Evolutionary conservation across 2,888 invertebrate genomes (phyloP).

Genomic region (Drosophila merina): DNA sequence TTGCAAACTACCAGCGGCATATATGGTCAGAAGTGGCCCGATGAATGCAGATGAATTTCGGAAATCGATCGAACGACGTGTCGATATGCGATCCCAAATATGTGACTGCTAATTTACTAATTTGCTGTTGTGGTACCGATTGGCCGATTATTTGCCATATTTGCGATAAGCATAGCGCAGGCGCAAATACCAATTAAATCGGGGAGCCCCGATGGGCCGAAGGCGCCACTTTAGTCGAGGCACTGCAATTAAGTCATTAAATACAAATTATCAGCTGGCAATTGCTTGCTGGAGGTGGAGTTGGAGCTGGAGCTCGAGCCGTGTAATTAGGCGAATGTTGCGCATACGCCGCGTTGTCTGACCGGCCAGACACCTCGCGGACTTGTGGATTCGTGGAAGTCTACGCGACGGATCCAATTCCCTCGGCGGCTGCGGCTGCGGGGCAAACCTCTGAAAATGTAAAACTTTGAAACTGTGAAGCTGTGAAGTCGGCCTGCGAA

Average conservation of each 20-base stretch:
- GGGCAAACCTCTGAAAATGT: not conserved
- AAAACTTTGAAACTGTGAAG: not conserved
- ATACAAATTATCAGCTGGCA: constrained; percentile 67
- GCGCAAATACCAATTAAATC: constrained; percentile 40
- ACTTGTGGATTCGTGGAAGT: not conserved
- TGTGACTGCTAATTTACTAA: constrained; percentile 49
- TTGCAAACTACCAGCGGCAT: constrained; percentile 26
- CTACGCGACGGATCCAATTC: not conserved
- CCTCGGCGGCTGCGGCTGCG: not conserved
- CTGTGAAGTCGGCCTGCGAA: constrained; percentile 9
- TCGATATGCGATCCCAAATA: constrained; percentile 18
- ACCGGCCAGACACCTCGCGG: constrained; percentile 20
- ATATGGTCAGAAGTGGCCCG: constrained; percentile 34
- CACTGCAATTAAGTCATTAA: constrained; percentile 74
- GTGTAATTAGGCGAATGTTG: constrained; percentile 63
- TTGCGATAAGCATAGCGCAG: constrained; percentile 30
- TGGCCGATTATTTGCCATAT: constrained; percentile 11
- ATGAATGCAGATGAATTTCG: constrained; percentile 26
- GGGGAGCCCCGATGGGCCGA: constrained; percentile 40
- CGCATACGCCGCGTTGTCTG: constrained; percentile 65
- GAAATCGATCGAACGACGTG: constrained; percentile 8
- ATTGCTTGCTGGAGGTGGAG: constrained; percentile 38
- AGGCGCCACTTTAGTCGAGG: constrained; percentile 32
- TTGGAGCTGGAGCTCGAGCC: not conserved
- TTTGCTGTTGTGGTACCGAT: constrained; percentile 31